Base-by-base conservation (phyloP, 2,888 invertebrate genomes). In the Idaea aversata region DNA sequence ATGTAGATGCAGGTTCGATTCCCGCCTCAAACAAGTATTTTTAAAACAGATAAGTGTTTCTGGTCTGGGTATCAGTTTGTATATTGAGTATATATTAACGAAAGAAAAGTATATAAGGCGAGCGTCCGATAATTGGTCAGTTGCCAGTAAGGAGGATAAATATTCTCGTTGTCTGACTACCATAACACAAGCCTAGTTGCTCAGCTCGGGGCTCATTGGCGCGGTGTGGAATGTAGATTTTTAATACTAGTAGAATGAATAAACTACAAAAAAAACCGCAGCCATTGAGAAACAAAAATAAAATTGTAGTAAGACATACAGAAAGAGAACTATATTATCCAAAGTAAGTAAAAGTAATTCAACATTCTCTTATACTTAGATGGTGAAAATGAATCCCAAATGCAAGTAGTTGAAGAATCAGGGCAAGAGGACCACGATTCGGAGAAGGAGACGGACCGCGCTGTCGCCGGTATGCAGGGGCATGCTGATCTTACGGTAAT, bases 401-500 rank as follows among this genome's bases (percentile, higher is more conserved):
- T 90, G 88, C 85, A 89, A 70, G 88, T 90, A 15, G 84, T 88
- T 0, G 90, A 87, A 47, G 87, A 87, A 5, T 61, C 68, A 3
- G 81, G 77, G 0, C 64, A 73, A 5, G 74, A 75, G 0, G 78
- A 74, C 4, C 84, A 85, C 7, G 80, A 79, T 34, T 84, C 82
- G 0, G 85, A 84, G 34, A 88, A 87, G 75, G 91, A 91, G 67
- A 90, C 91, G 0, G 84, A 88, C 61, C 82, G 86, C 1, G 91
- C 91, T 0, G 90, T 91, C 15, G 90, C 90, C 0, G 87, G 83
- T 64, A 91, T 92, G 91, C 91, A 90, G 74, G 91, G 47, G 13
- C 47, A 47, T 47, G 47, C 47, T 13, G 47, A 47, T 13, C 13
- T 47, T 7, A 47, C 47, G 7, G 47, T 47, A 47, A 47, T 25